Evolutionary conservation across 92 coral and sea anemone species (phyloP), one percentile per base, ranked within the genome.

Genomic region (Chrysogorgia sp.): DNA sequence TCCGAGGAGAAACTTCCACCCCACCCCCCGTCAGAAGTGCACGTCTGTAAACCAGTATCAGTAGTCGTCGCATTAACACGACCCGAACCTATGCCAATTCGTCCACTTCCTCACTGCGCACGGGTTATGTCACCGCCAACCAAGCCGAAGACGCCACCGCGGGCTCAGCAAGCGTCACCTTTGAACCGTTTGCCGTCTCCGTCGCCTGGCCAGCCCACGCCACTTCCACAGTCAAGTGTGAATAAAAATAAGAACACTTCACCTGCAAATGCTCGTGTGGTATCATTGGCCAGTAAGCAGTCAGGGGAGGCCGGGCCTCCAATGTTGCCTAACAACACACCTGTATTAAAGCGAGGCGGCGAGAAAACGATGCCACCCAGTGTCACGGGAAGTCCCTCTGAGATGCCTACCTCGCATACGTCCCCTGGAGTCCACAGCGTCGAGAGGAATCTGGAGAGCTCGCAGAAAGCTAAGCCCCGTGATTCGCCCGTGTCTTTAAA

Each of bases 111-210:
- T 10, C 64, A 7, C 58, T 57, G 23, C 63, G 32, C 63, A 8
- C 29, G 3, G 12, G 63, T 57, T 15, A 57, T 57, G 32, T 57
- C 63, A 19, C 63, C 63, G 32, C 20, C 59, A 6, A 17, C 21
- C 6, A 57, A 23, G 32, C 34, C 63, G 3, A 23, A 57, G 63
- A 29, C 63, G 1, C 63, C 29, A 57, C n/a, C 53, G 53, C 53
- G 53, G n/a, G 53, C 53, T 47, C 53, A 47, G 53, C 10, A 7
- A 2, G 53, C 34, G 40, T 69, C 76, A 37, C 40, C 74, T 14
- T 28, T 67, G 47, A 67, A n/a, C 56, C 35, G 57, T 53, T 2
- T 19, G 30, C 76, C 76, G 35, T 69, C 76, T 28, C 76, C 76
- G 48, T 26, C 55, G 12, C 76, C 24, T 9, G 20, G 34, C 10